Evolutionary conservation across 2,888 invertebrate species (phyloP).

Genomic region (Coelinius sp.): DNA sequence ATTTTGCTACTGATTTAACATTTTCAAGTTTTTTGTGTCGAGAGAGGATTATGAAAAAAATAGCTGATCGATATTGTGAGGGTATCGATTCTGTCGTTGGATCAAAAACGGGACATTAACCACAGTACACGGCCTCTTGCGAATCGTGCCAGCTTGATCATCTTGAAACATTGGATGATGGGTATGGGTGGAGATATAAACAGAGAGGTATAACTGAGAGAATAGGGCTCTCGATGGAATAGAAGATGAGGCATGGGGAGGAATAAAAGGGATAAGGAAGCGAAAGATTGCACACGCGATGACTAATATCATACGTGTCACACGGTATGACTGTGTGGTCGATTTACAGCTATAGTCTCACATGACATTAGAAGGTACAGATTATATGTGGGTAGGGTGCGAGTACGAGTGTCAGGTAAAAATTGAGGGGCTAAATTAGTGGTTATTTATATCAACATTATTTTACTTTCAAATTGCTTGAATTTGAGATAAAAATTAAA

Average conservation of each 20-base stretch:
- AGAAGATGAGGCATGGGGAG: slow-evolving; percentile 30
- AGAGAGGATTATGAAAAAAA: not conserved
- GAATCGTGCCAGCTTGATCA: slow-evolving; percentile 42
- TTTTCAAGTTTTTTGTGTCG: not conserved
- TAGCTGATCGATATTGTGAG: slow-evolving; percentile 3
- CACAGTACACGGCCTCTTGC: slow-evolving; percentile 55
- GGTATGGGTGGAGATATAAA: slow-evolving; percentile 41
- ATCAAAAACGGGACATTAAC: slow-evolving; percentile 69
- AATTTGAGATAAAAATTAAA: no score
- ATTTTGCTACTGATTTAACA: no score
- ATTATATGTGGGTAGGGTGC: not conserved
- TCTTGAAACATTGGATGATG: slow-evolving; percentile 40
- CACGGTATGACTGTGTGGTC: slow-evolving; percentile 53
- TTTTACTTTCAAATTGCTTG: no score
- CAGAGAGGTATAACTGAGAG: slow-evolving; percentile 48
- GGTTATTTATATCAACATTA: not conserved
- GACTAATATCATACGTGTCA: slow-evolving; percentile 44
- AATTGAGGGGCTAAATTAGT: not conserved
- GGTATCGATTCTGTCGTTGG: slow-evolving; percentile 52
- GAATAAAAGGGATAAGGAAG: slow-evolving; percentile 36
- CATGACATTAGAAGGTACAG: slow-evolving; percentile 19
- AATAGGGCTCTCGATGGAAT: slow-evolving; percentile 16
- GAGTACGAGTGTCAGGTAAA: not conserved
- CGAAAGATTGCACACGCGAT: slow-evolving; percentile 45
- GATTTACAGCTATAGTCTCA: slow-evolving; percentile 63